Evolutionary conservation across 1,140 invertebrate species (phyloP).

Genomic region (Hylaeus anthracinus): DNA sequence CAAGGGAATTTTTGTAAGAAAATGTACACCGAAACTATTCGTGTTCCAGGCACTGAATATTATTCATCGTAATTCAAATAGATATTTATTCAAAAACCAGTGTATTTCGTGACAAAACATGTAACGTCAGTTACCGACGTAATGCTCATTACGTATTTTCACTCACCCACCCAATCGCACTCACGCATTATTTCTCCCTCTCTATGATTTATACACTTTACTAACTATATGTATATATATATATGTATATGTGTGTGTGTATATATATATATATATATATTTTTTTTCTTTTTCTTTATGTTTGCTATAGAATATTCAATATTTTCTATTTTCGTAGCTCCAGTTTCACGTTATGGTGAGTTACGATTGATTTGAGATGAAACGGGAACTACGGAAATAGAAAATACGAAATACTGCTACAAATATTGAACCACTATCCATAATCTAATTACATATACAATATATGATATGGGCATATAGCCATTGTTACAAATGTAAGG

Average conservation of each 20-base stretch:
- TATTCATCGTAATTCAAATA: slow-evolving; percentile 72
- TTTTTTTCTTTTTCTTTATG: slow-evolving; percentile 38
- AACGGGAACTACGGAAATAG: too few species aligned
- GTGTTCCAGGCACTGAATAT: neutral
- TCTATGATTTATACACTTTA: slow-evolving; percentile 46
- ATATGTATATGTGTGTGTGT: slow-evolving; percentile 51
- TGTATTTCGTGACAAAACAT: slow-evolving; percentile 77
- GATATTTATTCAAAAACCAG: slow-evolving; percentile 78
- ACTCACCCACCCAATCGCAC: slow-evolving; percentile 58
- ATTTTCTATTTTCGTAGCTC: slow-evolving; percentile 49
- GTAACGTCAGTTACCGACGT: slow-evolving; percentile 59
- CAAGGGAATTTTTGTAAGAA: too few species aligned
- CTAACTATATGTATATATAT: slow-evolving; percentile 52
- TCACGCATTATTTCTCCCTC: slow-evolving; percentile 52
- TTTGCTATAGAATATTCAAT: slow-evolving; percentile 61
- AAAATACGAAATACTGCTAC: too few species aligned
- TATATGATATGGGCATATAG: slow-evolving; percentile 66
- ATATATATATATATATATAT: slow-evolving; percentile 52
- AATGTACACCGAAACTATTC: too few species aligned
- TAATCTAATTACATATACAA: slow-evolving; percentile 66
- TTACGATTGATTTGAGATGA: slow-evolving; percentile 22
- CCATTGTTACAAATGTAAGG: slow-evolving; percentile 55
- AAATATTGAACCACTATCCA: slow-evolving; percentile 12
- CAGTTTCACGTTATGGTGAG: slow-evolving; percentile 35
- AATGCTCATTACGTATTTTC: slow-evolving; percentile 51